Evolutionary conservation across 2,888 invertebrate species (phyloP).

Genomic region (Diachrysia chrysitis): DNA sequence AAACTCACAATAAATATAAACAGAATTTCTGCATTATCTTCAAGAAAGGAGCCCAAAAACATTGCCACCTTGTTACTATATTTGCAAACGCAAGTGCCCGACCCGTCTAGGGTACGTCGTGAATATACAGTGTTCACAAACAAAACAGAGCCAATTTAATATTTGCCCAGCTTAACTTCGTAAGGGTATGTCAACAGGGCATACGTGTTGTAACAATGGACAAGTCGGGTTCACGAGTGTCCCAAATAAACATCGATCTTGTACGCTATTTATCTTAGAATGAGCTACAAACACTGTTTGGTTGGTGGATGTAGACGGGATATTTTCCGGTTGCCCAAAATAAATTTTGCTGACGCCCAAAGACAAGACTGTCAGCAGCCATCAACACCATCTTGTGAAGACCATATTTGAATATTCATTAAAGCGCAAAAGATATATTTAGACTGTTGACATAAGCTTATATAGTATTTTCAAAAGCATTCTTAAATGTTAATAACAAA

Average conservation of each 20-base stretch:
- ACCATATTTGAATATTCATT: background rate
- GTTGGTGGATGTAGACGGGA: constrained; percentile 45
- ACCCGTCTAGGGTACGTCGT: constrained; percentile 36
- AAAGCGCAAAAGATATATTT: background rate
- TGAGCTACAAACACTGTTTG: constrained; percentile 69
- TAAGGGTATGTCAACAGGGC: constrained; percentile 72
- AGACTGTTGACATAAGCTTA: no score
- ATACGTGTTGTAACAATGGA: constrained; percentile 72
- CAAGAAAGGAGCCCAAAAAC: constrained; percentile 43
- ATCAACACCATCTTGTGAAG: background rate
- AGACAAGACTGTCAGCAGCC: background rate
- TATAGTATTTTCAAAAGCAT: no score
- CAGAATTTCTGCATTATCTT: constrained; percentile 55
- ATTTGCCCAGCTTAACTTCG: constrained; percentile 76
- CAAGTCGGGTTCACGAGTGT: constrained; percentile 70
- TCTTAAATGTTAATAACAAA: no score
- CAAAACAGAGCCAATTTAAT: constrained; percentile 75
- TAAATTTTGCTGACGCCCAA: background rate
- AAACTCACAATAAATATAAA: constrained; percentile 61
- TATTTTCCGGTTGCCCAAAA: constrained; percentile 11
- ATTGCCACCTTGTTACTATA: constrained; percentile 48
- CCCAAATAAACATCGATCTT: constrained; percentile 83
- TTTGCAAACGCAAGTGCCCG: constrained; percentile 55
- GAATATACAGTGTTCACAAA: constrained; percentile 60
- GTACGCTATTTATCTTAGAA: constrained; percentile 76